These are phyloP conservation scores for Drosophila helvetica DNA, from an alignment of 2,888 invertebrate species.

Conservation along the genomic window DNA sequence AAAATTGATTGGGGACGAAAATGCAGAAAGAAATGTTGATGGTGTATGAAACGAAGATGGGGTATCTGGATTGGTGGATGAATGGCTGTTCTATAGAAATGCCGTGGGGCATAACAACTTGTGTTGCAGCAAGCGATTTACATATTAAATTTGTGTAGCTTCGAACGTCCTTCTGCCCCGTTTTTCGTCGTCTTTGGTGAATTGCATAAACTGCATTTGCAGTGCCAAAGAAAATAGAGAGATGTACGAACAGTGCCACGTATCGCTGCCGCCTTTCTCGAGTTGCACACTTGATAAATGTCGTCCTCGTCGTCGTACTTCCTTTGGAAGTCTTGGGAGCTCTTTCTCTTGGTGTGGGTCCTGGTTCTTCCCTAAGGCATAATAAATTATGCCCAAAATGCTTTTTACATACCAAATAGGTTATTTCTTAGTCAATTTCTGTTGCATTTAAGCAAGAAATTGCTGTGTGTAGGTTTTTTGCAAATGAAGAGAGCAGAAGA, in stretches of 20 bases:
- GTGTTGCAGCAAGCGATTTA: slow-evolving; percentile 51
- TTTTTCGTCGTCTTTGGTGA: slow-evolving; percentile 15
- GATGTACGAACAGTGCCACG: slow-evolving; percentile 26
- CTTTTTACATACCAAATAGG: slow-evolving; percentile 43
- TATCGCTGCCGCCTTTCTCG: slow-evolving; percentile 27
- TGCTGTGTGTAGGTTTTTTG: background rate
- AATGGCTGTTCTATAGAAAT: slow-evolving; percentile 6
- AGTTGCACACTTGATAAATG: slow-evolving; percentile 67
- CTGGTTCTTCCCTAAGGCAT: slow-evolving; percentile 52
- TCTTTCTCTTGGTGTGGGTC: slow-evolving; percentile 11
- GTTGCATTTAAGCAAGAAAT: slow-evolving; percentile 3
- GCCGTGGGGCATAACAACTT: slow-evolving; percentile 48
- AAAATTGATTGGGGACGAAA: slow-evolving; percentile 68
- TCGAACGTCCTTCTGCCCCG: slow-evolving; percentile 7
- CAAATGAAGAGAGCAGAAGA: slow-evolving; percentile 4
- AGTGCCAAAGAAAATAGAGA: slow-evolving; percentile 26
- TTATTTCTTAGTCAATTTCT: slow-evolving; percentile 17
- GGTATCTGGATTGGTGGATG: background rate
- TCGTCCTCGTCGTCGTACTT: slow-evolving; percentile 20
- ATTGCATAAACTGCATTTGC: slow-evolving; percentile 44
- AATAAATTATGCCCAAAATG: slow-evolving; percentile 65
- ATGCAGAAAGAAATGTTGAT: slow-evolving; percentile 19
- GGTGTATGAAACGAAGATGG: slow-evolving; percentile 22
- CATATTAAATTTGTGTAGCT: slow-evolving; percentile 50
- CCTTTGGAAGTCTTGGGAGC: slow-evolving; percentile 15